A percentile compares a stretch with the other conserved stretches of the same genome.
Evolutionary conservation across 1,140 invertebrate genomes (phyloP).

Genomic region (Papilio aristodemus): DNA sequence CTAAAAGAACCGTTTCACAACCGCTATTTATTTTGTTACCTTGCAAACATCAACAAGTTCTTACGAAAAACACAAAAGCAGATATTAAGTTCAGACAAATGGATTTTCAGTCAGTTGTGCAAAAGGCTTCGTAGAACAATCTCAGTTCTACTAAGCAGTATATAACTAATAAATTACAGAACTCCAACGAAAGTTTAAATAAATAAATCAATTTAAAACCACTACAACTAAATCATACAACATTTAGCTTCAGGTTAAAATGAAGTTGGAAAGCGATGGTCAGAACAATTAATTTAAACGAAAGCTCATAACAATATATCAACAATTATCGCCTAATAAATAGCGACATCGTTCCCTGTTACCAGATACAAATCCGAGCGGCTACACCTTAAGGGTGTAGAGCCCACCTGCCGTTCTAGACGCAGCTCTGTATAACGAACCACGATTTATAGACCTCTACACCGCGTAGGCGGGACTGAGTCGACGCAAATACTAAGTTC

Average conservation of each 20-base stretch:
- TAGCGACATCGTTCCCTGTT: slow-evolving; percentile 19
- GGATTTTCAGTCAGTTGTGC: too few relatives aligned
- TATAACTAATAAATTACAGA: too few relatives aligned
- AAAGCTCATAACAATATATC: slow-evolving; percentile 26
- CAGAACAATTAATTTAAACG: slow-evolving; percentile 25
- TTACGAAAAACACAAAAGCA: neutral
- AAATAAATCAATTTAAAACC: slow-evolving; percentile 1
- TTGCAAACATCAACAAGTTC: neutral
- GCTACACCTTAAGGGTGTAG: slow-evolving; percentile 36
- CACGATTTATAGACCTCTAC: slow-evolving; percentile 60
- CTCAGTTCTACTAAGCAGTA: too few relatives aligned
- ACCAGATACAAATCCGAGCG: slow-evolving; percentile 13
- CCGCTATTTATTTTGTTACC: slow-evolving; percentile 2
- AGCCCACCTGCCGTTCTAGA: slow-evolving; percentile 62
- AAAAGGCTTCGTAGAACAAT: too few relatives aligned
- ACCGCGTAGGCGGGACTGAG: slow-evolving; percentile 49
- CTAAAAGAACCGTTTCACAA: slow-evolving; percentile 12
- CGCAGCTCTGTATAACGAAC: slow-evolving; percentile 62
- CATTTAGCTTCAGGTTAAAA: slow-evolving; percentile 4
- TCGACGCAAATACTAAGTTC: slow-evolving; percentile 15
- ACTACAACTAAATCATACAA: neutral
- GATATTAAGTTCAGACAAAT: too few relatives aligned
- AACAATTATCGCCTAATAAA: slow-evolving; percentile 22
- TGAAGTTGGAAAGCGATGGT: slow-evolving; percentile 1
- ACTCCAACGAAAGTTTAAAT: neutral